These are phyloP conservation scores for Anastatus disparis DNA, from an alignment of 1,140 invertebrate species.

Conservation along the genomic window DNA sequence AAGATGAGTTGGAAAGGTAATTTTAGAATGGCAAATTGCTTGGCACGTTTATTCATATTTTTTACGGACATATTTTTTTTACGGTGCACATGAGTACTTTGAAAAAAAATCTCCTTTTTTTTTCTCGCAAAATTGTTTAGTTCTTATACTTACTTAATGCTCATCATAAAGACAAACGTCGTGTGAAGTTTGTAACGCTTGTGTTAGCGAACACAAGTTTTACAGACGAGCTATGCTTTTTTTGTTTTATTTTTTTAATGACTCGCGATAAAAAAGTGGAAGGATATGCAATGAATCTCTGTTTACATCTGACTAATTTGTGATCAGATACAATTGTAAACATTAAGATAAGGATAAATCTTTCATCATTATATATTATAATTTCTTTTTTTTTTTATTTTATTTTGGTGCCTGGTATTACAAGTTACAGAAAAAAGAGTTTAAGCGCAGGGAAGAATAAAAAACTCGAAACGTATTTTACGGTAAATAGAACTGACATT, in stretches of 20 bases:
- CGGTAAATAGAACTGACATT: neutral
- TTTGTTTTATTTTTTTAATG: neutral
- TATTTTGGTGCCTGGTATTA: too few species aligned
- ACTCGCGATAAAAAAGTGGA: neutral
- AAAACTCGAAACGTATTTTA: neutral
- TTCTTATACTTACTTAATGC: constrained; percentile 15
- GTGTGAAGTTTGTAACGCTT: constrained; percentile 21
- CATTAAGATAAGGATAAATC: neutral
- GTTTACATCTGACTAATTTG: neutral
- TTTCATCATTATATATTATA: neutral
- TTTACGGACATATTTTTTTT: neutral
- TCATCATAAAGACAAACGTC: constrained; percentile 2
- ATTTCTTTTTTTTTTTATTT: neutral
- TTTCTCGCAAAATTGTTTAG: constrained; percentile 27
- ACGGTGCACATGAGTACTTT: constrained; percentile 1
- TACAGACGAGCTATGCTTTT: neutral
- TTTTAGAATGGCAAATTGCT: constrained; percentile 27
- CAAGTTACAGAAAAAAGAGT: neutral
- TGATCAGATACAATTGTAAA: neutral
- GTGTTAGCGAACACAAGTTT: neutral
- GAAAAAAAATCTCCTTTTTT: constrained; percentile 7
- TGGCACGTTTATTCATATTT: neutral
- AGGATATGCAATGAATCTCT: neutral
- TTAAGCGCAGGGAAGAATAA: neutral
- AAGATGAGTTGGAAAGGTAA: constrained; percentile 32